A percentile compares a stretch with the other conserved stretches of the same genome.
Evolutionary conservation across 2,113 vertebrate genomes (phyloP).

Genomic region (Callopanchax toddi): DNA sequence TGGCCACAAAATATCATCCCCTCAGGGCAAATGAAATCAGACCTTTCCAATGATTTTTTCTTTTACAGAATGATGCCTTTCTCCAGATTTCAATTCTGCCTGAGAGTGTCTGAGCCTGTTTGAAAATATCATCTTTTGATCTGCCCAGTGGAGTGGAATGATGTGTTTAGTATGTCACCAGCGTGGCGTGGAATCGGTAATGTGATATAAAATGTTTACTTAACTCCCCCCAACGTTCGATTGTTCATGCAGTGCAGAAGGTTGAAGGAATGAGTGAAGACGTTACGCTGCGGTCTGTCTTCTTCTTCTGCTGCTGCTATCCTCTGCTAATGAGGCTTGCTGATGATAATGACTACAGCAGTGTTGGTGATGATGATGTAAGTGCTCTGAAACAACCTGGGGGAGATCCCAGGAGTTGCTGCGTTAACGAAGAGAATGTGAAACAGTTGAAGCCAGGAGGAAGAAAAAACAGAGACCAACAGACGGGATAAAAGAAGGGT

Average conservation of each 20-base stretch:
- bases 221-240: conserved; percentile 33
- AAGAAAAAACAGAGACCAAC: conserved; percentile 29
- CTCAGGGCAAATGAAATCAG: conserved; percentile 18
- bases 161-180: conserved; percentile 61
- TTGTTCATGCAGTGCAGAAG: conserved; percentile 42
- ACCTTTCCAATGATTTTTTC: conserved; percentile 29
- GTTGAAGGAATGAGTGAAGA: conserved; percentile 34
- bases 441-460: conserved; percentile 24
- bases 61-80: conserved; percentile 15
- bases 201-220: conserved; percentile 58
- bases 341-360: conserved; percentile 57
- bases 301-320: conserved; percentile 51
- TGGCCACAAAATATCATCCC: not conserved
- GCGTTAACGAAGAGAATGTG: conserved; percentile 58
- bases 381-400: conserved; percentile 67
- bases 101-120: conserved; percentile 18
- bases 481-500: conserved; percentile 46
- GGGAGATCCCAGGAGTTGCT: conserved; percentile 65
- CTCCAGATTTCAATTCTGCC: conserved; percentile 26
- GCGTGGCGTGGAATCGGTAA: conserved; percentile 47
- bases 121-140: conserved; percentile 47
- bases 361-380: conserved; percentile 60
- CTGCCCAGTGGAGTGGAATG: conserved; percentile 50
- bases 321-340: conserved; percentile 61
- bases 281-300: conserved; percentile 20